Conservation (phyloP, 2,888 invertebrate species). For the Drosophila antonietae region DNA sequence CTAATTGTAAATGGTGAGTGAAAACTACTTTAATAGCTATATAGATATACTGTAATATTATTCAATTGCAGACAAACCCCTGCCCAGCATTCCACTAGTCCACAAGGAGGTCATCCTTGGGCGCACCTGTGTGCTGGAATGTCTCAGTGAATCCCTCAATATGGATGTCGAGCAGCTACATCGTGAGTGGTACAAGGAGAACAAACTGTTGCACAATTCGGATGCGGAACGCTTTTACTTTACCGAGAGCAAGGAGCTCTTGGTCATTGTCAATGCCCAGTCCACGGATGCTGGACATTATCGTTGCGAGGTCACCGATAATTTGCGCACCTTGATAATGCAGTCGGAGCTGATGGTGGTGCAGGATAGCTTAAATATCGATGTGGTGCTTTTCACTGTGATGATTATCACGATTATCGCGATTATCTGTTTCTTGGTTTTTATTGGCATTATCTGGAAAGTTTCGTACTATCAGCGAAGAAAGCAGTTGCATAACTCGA, state of each 20-base stretch:
- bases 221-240: conserved; percentile 91
- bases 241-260: conserved; percentile 93
- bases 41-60: neutral
- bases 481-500: conserved; percentile 58
- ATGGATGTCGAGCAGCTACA: conserved; percentile 86
- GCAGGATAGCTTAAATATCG: conserved; percentile 71
- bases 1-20: conserved; percentile 88
- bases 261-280: conserved; percentile 93
- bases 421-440: conserved; percentile 95
- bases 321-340: conserved; percentile 74
- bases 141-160: conserved; percentile 88
- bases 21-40: too few species aligned
- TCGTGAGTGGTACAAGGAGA: conserved; percentile 92
- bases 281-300: conserved; percentile 93
- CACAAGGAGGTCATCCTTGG: conserved; percentile 92
- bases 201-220: conserved; percentile 87
- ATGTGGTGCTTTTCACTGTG: conserved; percentile 88
- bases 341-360: conserved; percentile 78
- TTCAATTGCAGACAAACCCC: conserved; percentile 89
- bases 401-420: conserved; percentile 96
- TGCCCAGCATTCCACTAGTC: conserved; percentile 89
- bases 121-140: conserved; percentile 94
- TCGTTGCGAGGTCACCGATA: conserved; percentile 95
- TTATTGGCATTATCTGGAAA: conserved; percentile 89
- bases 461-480: conserved; percentile 71